A percentile compares a stretch with the other conserved stretches of the same genome.
phyloP scores from a whole-genome alignment of 2,113 vertebrate genomes.

The Tichodroma muraria region DNA sequence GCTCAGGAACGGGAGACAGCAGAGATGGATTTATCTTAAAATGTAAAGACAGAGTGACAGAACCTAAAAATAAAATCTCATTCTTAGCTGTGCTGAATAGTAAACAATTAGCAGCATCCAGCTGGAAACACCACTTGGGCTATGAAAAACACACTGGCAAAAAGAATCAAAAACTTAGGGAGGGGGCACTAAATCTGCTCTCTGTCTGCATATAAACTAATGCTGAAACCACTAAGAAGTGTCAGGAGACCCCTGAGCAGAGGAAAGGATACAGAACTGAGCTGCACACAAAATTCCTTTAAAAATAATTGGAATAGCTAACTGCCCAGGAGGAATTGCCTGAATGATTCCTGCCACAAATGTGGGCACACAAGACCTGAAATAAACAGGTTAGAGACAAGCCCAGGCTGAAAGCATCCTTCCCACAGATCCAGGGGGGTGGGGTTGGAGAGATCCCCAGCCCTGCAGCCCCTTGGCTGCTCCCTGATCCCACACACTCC shows the following conservation, averaged over 20 bases:
- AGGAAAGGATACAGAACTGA: neutral
- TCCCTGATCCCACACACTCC: neutral
- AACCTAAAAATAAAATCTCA: conserved; percentile 48
- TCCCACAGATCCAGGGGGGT: rapidly evolving
- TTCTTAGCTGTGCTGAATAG: conserved; percentile 27
- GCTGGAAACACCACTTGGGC: conserved; percentile 30
- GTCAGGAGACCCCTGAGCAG: conserved; percentile 1
- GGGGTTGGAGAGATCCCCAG: neutral
- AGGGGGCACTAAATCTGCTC: neutral
- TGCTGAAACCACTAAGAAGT: neutral
- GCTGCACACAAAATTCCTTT: neutral
- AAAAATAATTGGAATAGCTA: conserved; percentile 11
- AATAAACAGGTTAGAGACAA: neutral
- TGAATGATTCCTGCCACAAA: neutral
- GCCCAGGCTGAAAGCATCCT: neutral
- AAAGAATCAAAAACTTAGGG: neutral
- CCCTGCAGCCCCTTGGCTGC: neutral
- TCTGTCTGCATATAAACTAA: conserved; percentile 37
- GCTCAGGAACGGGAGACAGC: neutral
- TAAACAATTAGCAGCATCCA: conserved; percentile 45
- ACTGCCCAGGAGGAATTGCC: neutral
- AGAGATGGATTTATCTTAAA: conserved; percentile 36
- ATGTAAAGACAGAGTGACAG: conserved; percentile 8
- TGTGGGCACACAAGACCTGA: neutral
- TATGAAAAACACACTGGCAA: conserved; percentile 22